Evolutionary conservation across 1,140 invertebrate species (phyloP), one percentile per base, ranked within the genome.

Genomic region (Ptiloglossa arizonensis): DNA sequence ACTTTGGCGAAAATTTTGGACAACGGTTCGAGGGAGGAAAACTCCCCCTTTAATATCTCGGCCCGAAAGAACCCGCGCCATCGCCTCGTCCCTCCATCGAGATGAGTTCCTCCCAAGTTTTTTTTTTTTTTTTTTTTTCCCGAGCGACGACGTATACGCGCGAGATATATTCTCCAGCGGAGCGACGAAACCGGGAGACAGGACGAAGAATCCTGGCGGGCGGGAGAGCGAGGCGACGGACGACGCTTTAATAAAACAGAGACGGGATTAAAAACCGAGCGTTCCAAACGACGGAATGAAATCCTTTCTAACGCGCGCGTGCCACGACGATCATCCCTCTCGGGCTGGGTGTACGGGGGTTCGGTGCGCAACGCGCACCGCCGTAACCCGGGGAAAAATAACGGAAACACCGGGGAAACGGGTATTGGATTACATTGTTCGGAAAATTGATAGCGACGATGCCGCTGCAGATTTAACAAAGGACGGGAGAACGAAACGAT

Each of bases 401-500:
- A 35, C 22, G 29, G 50, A 67, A 56, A 66, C 35, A 44, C 19
- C n/a, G 44, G 32, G n/a, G 17, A 56, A 17, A 44, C 38, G 17
- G n/a, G 29, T 76, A 76, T 76, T 69, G 64, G 66, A 76, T 69
- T 59, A 59, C 66, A 69, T 60, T 69, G 68, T 77, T 71, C 41
- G 75, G 67, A 63, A 74, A 79, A 74, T 79, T 75, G 62, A 79
- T 75, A 74, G 52, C 41, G 70, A 67, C 44, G 75, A 74, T 60
- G 66, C 74, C 71, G 54, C 52, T 32, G 54, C 15, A 75, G 71
- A 79, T 75, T 79, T 67, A 59, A 48, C 17, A 60, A 74, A 79
- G 11, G n/a, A 19, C 13, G 4, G 0, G 4, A 22, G 5, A 44
- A 59, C 52, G 24, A 41, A 74, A 22, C n/a, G 17, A 13, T 1